Evolutionary conservation across 2,797 vertebrate genomes (phyloP).

Genomic region (Danio albolineatus): DNA sequence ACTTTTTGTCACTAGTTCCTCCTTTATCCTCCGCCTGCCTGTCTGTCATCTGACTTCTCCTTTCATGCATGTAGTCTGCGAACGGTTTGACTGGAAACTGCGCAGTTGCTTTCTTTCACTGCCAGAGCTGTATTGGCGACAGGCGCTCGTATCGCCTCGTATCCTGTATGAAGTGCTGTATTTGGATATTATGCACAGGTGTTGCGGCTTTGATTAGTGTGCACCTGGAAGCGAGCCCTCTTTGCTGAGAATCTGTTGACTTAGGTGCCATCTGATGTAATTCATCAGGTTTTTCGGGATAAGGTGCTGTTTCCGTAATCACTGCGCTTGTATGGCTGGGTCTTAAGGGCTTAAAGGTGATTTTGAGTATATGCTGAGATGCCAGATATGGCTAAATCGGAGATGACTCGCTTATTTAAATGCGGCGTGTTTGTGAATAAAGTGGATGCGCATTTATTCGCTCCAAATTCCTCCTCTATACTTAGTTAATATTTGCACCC

Average conservation of each 20-base stretch:
- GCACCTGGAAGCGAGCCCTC: constrained; percentile 58
- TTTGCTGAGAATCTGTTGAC: constrained; percentile 51
- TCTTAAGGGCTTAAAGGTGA: constrained; percentile 41
- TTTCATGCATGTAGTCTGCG: constrained; percentile 46
- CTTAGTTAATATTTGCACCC: constrained; percentile 3
- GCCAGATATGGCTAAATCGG: constrained; percentile 8
- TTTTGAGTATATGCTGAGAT: constrained; percentile 20
- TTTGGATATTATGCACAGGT: constrained; percentile 58
- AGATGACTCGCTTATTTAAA: constrained; percentile 1
- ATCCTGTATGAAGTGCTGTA: constrained; percentile 50
- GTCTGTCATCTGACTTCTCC: constrained; percentile 37
- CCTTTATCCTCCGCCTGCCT: constrained; percentile 53
- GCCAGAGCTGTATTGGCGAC: constrained; percentile 18
- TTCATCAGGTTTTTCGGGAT: constrained; percentile 44
- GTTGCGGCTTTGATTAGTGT: constrained; percentile 56
- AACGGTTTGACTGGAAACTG: constrained; percentile 57
- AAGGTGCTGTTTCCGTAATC: constrained; percentile 32
- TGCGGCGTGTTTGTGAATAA: neutral
- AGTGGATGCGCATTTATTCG: constrained; percentile 22
- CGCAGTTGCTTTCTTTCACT: constrained; percentile 61
- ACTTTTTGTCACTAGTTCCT: constrained; percentile 34
- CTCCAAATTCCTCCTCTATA: constrained; percentile 4
- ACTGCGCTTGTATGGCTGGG: constrained; percentile 34
- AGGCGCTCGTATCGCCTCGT: neutral
- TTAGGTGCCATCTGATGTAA: constrained; percentile 49